Evolutionary conservation across 2,888 invertebrate genomes (phyloP).

Genomic region (Campoplex capitator): DNA sequence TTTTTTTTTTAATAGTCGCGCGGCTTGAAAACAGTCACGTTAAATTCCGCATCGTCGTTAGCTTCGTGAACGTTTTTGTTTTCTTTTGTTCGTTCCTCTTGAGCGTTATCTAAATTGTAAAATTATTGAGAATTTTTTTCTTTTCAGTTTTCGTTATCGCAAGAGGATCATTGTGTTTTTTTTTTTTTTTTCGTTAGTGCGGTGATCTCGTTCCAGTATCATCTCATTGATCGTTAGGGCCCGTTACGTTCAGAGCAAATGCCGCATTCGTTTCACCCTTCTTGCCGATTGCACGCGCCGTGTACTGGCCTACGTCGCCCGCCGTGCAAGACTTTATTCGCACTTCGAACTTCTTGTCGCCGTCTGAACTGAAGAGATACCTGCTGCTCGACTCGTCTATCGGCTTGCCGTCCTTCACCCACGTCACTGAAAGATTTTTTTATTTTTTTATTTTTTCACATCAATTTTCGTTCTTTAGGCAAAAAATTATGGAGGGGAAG

Average conservation of each 20-base stretch:
- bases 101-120: not conserved
- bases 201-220: slow-evolving; percentile 2
- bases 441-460: not conserved
- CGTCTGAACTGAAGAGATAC: slow-evolving; percentile 93
- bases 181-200: not conserved
- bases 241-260: slow-evolving; percentile 93
- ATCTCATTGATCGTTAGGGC: slow-evolving; percentile 85
- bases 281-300: slow-evolving; percentile 93
- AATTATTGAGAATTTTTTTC: slow-evolving; percentile 28
- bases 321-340: slow-evolving; percentile 91
- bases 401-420: slow-evolving; percentile 97
- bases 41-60: slow-evolving; percentile 3
- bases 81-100: not conserved
- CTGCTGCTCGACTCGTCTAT: slow-evolving; percentile 92
- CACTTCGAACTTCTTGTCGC: slow-evolving; percentile 91
- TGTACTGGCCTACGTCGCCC: slow-evolving; percentile 95
- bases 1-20: not conserved
- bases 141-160: not conserved
- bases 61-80: slow-evolving; percentile 9
- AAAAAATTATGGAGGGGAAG: not conserved
- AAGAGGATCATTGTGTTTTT: not conserved
- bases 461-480: not conserved
- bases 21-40: not conserved
- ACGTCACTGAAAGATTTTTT: slow-evolving; percentile 85
- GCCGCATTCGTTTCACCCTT: slow-evolving; percentile 94